Evolutionary conservation across 2,113 vertebrate species (phyloP), one percentile per base, ranked within the genome.

Genomic region (Crotalus tigris): DNA sequence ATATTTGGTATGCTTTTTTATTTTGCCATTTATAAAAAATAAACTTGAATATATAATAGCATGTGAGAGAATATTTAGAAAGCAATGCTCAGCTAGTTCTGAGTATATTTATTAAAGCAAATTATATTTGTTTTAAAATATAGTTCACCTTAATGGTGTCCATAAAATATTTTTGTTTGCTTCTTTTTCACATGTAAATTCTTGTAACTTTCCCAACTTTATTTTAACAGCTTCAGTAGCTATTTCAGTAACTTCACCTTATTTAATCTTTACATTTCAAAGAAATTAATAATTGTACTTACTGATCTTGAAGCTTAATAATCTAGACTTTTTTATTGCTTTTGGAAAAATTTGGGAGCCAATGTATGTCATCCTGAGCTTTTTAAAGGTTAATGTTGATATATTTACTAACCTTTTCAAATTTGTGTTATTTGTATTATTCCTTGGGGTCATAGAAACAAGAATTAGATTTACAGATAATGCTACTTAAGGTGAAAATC

Each of bases 111-210:
- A 75, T 39, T 75, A 75, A 75, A 75, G n/a, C 69, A 81, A 39
- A 49, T 26, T 46, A 10, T 29, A 46, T 61, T 7, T 46, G 5
- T 85, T 24, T 49, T 46, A 89, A 49, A 81, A 81, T 81, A 33
- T 81, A 81, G 33, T n/a, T 58, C 15, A n/a, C 85, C 33, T 44
- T 51, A 92, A 85, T 85, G 26, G 88, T 39, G n/a, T 81, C 69
- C 69, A 81, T 81, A 81, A 81, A 17, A 19, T 17, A 81, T 81
- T 81, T 85, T 87, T 92, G 88, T 89, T 96, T 85, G 89, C 33
- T 92, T 69, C 91, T 95, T 94, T 92, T 92, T 95, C 90, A 88
- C 85, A 93, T 81, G 91, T 95, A 93, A 92, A 59, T 57, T 51
- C 55, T 92, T 96, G 90, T 94, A 92, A 96, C 17, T 13, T 57